Evolutionary conservation across 2,113 vertebrate genomes (phyloP), one percentile per base, ranked within the genome.

Genomic region (Marmota flaviventris): DNA sequence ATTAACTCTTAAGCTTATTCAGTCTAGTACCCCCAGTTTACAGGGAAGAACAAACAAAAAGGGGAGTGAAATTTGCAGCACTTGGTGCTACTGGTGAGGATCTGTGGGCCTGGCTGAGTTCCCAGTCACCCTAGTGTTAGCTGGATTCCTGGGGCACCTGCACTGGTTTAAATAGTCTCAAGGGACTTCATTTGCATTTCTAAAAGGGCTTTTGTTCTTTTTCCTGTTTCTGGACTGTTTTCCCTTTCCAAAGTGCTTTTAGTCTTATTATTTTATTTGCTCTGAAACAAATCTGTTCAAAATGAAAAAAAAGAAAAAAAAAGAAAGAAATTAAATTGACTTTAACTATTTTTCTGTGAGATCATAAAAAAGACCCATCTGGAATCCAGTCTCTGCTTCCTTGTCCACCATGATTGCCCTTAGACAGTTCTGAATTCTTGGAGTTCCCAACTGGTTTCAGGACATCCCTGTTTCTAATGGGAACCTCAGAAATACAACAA

Each of bases 181-280:
- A 65, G 16, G 3, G 42, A 70, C 4, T 56, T 32, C 3, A 11
- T 53, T 42, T 85, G 73, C 48, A 25, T 37, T 92, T 85, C 16
- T 92, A 73, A 51, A 8, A 72, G 14, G 16, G 34, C 53, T 83
- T 61, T 11, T 72, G 24, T 70, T 61, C 69, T 53, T 53, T 53
- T 48, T 39, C 87, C 4, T 42, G 29, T 75, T 18, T 37, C 20
- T 78, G 39, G n/a, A 34, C 72, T 5, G 27, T 61, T 63, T 73
- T 56, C 27, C 4, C 24, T 92, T 78, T 70, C 48, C 37, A 39
- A 45, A 61, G 18, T 83, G 34, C 2, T 78, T 84, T 83, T 42
- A 56, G 78, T 77, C n/a, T 82, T 51, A 72, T 83, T 76, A 34
- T 79, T 97, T 65, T 87, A 56, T 87, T 94, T 95, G 9, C 3